Evolutionary conservation across 2,797 vertebrate species (phyloP), one percentile per base, ranked within the genome.

Genomic region (Coccyzus lansbergi): DNA sequence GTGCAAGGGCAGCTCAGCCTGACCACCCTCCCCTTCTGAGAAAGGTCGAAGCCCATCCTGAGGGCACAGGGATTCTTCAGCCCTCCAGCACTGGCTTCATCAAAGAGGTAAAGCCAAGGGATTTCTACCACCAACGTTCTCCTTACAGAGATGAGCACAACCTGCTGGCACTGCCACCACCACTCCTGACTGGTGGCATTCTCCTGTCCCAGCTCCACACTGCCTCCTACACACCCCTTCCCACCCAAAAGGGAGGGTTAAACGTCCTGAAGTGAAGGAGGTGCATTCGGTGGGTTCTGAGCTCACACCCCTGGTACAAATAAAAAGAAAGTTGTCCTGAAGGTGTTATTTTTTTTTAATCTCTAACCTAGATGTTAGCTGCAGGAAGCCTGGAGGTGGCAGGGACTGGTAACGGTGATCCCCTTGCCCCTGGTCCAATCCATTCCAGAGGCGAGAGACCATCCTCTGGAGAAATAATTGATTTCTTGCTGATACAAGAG

Each of bases 401-500:
- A 55, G 53, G 20, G 12, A 71, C 12, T 1, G 1, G 26, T 69
- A 20, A 14, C 9, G 2, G 8, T 18, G 22, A 9, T 53, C 26
- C 5, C 13, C 51, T 82, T 44, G 42, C 17, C 21, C 44, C 44
- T 25, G 12, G 16, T 11, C 4, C 0, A 7, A 34, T 17, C 14
- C 21, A 13, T 49, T 13, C 7, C 2, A 38, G 49, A 31, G 12
- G 4, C n/a, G 55, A 52, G 34, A 80, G 15, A 11, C n/a, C 29
- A 29, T 25, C 26, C 29, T 34, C 1, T 0, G 77, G 49, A 11
- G 55, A 48, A 83, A 8, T 24, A 34, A 72, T 17, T 0, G 0
- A 22, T 52, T 63, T 75, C 14, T 51, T 55, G 22, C 40, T 1
- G 3, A 11, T 12, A 3, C 4, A 36, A 60, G 28, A 55, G 16